Percentiles rank a stretch among this genome's conserved stretches.
Evolutionary conservation across 2,888 invertebrate genomes (phyloP).

Genomic region (Agonum fuliginosum): DNA sequence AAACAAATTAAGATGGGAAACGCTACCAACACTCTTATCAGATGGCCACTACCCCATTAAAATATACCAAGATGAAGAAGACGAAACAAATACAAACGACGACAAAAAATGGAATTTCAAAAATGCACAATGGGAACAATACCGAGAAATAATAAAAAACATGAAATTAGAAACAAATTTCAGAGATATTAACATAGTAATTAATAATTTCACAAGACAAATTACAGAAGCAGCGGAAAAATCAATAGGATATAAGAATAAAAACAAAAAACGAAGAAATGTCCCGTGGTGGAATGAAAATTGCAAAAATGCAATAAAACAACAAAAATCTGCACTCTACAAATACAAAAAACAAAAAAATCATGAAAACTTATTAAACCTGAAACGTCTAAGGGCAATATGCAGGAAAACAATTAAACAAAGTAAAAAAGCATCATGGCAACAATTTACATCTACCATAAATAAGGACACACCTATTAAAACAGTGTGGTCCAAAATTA

Average conservation of each 20-base stretch:
- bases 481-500: slow-evolving; percentile 3
- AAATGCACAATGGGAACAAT: slow-evolving; percentile 22
- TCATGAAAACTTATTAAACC: slow-evolving; percentile 14
- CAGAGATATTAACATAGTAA: not conserved
- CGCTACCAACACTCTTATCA: not conserved
- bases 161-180: not conserved
- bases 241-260: slow-evolving; percentile 2
- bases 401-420: not conserved
- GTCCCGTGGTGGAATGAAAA: slow-evolving; percentile 43
- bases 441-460: not conserved
- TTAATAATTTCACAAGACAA: slow-evolving; percentile 16
- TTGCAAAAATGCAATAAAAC: slow-evolving; percentile 7
- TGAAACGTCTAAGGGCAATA: not conserved
- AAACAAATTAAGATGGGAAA: slow-evolving; percentile 8
- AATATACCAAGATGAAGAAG: slow-evolving; percentile 17
- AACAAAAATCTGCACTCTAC: slow-evolving; percentile 13
- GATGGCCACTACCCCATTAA: slow-evolving; percentile 41
- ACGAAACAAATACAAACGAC: not conserved
- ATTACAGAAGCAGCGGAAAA: slow-evolving; percentile 20
- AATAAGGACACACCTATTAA: not conserved
- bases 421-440: slow-evolving; percentile 22
- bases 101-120: slow-evolving; percentile 31
- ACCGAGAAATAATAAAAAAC: not conserved
- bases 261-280: slow-evolving; percentile 8
- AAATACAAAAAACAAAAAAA: slow-evolving; percentile 24